These are phyloP conservation scores for Lanius collurio DNA, from an alignment of 2,113 vertebrate species.

Conservation along the genomic window DNA sequence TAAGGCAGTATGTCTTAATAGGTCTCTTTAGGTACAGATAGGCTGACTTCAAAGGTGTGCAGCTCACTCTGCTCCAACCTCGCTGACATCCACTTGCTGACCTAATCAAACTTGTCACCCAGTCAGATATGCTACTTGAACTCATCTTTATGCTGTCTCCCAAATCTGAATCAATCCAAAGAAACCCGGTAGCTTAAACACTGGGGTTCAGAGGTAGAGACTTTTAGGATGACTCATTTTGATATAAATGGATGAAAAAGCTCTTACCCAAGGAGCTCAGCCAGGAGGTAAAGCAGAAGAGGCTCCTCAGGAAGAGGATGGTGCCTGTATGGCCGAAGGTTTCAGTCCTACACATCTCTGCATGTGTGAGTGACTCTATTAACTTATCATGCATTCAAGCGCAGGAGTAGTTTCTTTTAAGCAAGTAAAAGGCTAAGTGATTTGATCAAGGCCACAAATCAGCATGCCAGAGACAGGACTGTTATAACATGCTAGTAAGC, in stretches of 20 bases:
- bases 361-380: not conserved
- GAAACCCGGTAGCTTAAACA: not conserved
- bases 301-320: not conserved
- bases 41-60: not conserved
- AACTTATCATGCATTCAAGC: not conserved
- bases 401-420: not conserved
- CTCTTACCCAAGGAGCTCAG: not conserved
- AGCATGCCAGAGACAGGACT: not conserved
- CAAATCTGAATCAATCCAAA: not conserved
- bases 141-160: not conserved
- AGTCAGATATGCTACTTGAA: not conserved
- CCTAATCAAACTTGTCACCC: not conserved
- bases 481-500: not conserved
- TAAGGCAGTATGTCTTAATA: not conserved
- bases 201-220: not conserved
- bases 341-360: not conserved
- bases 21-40: not conserved
- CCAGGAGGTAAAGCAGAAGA: not conserved
- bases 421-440: not conserved
- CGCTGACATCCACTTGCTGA: not conserved
- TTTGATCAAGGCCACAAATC: not conserved
- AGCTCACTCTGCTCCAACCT: not conserved
- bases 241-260: not conserved
- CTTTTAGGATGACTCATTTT: not conserved
- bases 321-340: not conserved